phyloP scores from a whole-genome alignment of 2,113 vertebrate genomes.

The Hyaena hyaena region DNA sequence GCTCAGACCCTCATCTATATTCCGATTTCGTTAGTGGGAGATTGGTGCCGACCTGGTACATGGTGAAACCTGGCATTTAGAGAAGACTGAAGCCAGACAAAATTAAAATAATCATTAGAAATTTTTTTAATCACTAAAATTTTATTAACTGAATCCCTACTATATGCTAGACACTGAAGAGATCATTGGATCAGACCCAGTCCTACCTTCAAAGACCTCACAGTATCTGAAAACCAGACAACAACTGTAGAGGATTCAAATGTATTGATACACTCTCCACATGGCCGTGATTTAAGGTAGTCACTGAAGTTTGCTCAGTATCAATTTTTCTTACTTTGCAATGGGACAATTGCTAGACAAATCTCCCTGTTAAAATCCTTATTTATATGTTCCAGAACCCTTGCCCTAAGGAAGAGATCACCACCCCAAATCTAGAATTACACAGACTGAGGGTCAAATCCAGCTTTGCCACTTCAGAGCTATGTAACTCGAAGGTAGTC shows the following conservation, averaged over 20 bases:
- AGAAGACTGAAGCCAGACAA: conserved; percentile 35
- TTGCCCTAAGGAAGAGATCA: neutral
- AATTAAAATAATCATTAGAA: conserved; percentile 57
- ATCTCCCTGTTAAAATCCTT: neutral
- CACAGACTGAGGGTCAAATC: neutral
- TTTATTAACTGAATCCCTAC: neutral
- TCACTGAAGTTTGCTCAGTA: neutral
- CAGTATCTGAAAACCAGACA: neutral
- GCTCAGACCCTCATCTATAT: conserved; percentile 62
- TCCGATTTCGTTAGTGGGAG: conserved; percentile 49
- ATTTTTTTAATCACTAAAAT: conserved; percentile 10
- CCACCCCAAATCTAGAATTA: conserved; percentile 15
- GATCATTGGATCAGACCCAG: neutral
- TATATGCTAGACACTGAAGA: neutral
- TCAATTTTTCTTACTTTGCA: neutral
- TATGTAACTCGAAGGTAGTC: neutral
- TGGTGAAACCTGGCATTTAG: conserved; percentile 3
- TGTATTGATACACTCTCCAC: neutral
- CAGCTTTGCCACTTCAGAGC: neutral
- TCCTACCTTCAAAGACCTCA: neutral
- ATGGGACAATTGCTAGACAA: neutral
- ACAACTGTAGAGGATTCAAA: neutral
- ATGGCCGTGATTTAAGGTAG: neutral
- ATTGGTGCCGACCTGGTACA: conserved; percentile 23
- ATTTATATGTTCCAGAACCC: neutral